Evolutionary conservation across 2,113 vertebrate species (phyloP).

Genomic region (Apteryx owenii): DNA sequence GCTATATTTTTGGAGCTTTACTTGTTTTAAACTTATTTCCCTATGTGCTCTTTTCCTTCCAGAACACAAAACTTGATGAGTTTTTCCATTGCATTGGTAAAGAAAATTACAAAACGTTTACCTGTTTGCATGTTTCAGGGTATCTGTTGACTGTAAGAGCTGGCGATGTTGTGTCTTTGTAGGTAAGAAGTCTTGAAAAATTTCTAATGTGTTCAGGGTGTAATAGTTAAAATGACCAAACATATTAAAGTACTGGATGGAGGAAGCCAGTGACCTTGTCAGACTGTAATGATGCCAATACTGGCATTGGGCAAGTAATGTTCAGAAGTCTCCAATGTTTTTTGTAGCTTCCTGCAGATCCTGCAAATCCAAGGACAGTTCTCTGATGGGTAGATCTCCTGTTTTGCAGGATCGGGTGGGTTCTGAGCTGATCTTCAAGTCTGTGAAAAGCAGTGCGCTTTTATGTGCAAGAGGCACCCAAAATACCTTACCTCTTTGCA

Average conservation of each 20-base stretch:
- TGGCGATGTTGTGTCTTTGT: fast-evolving
- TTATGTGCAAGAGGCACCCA: background rate
- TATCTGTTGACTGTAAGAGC: fast-evolving
- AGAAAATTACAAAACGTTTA: fast-evolving
- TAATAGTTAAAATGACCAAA: background rate
- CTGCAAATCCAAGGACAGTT: too few species aligned
- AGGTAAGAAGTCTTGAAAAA: background rate
- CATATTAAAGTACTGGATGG: background rate
- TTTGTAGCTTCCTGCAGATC: background rate
- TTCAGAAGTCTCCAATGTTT: background rate
- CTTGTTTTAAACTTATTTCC: background rate
- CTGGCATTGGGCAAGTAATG: background rate
- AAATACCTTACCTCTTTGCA: background rate
- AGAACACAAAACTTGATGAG: fast-evolving
- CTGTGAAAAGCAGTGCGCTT: too few species aligned
- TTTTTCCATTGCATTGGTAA: background rate
- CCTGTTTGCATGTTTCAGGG: fast-evolving
- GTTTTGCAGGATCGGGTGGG: background rate
- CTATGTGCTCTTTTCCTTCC: fast-evolving
- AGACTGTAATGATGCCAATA: background rate
- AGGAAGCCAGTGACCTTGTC: background rate
- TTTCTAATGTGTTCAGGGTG: background rate
- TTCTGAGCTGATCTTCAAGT: too few species aligned
- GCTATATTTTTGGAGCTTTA: background rate
- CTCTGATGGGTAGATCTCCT: too few species aligned